phyloP scores from a whole-genome alignment of 2,888 invertebrate species.

The Agrotis puta region DNA sequence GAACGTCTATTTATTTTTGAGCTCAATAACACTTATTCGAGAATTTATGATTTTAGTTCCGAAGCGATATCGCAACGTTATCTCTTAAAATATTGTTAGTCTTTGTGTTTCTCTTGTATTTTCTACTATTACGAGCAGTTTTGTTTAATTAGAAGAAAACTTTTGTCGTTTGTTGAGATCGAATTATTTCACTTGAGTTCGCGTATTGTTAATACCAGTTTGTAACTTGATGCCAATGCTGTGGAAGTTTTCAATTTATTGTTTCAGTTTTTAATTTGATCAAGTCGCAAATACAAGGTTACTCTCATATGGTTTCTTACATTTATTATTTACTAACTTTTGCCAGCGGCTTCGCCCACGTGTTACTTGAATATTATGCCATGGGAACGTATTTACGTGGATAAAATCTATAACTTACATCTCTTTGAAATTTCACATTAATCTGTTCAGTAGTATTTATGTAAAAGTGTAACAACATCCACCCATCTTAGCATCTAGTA shows the following conservation, averaged over 20 bases:
- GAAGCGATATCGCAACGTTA: constrained; percentile 39
- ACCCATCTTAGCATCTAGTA: too few species aligned
- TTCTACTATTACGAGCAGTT: constrained; percentile 18
- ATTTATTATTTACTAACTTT: too few species aligned
- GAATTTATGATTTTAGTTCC: constrained; percentile 50
- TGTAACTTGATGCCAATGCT: neutral
- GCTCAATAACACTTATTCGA: constrained; percentile 32
- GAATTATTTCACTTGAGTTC: constrained; percentile 7
- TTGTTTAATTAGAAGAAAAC: constrained; percentile 38
- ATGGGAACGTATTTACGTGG: too few species aligned
- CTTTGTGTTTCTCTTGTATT: constrained; percentile 21
- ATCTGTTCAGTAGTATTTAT: too few species aligned
- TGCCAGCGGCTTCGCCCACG: too few species aligned
- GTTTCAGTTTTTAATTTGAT: neutral
- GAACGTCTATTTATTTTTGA: constrained; percentile 2
- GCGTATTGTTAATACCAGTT: neutral
- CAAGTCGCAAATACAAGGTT: too few species aligned
- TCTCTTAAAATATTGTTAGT: constrained; percentile 48
- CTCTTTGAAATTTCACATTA: too few species aligned
- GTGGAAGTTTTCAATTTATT: neutral
- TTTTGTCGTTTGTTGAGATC: constrained; percentile 12
- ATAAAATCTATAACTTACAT: too few species aligned
- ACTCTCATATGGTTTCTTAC: too few species aligned
- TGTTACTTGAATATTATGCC: too few species aligned
- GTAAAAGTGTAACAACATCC: too few species aligned